Conservation (phyloP, 53 echinoderm and acorn worm species). For the Stichopus horrens region DNA sequence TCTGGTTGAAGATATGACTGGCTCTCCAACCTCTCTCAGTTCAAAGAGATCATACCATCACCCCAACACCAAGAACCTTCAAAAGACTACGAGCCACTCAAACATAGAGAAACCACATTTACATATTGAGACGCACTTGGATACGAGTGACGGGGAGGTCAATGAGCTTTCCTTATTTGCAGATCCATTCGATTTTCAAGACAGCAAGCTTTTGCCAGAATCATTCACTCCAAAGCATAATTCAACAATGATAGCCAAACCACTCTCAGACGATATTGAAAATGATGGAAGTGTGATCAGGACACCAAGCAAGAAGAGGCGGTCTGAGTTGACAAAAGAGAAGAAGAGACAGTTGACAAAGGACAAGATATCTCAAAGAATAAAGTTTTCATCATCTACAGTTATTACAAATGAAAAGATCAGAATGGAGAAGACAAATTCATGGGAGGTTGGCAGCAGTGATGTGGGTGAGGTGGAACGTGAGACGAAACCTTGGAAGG, state of each 20-base stretch:
- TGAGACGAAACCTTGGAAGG: not conserved
- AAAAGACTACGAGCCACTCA: not conserved
- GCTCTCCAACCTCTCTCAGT: not conserved
- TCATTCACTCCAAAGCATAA: not conserved
- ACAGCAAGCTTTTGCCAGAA: not conserved
- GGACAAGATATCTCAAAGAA: not conserved
- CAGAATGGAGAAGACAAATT: no score
- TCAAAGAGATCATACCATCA: not conserved
- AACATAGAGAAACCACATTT: not conserved
- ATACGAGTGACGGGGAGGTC: not conserved
- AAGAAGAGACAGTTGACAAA: not conserved
- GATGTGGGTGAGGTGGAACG: not conserved
- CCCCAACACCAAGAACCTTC: not conserved
- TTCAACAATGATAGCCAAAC: constrained; percentile 1
- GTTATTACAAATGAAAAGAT: not conserved
- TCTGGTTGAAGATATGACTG: not conserved
- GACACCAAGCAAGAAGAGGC: not conserved
- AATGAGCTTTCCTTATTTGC: not conserved
- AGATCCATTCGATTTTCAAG: not conserved
- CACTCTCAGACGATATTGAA: not conserved
- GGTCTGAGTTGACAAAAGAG: not conserved
- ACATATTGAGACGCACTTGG: not conserved
- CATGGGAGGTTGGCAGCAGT: not conserved
- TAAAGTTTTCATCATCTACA: not conserved
- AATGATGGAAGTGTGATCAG: not conserved